Conservation (phyloP, 2,113 vertebrate species). For the Perca fluviatilis region DNA sequence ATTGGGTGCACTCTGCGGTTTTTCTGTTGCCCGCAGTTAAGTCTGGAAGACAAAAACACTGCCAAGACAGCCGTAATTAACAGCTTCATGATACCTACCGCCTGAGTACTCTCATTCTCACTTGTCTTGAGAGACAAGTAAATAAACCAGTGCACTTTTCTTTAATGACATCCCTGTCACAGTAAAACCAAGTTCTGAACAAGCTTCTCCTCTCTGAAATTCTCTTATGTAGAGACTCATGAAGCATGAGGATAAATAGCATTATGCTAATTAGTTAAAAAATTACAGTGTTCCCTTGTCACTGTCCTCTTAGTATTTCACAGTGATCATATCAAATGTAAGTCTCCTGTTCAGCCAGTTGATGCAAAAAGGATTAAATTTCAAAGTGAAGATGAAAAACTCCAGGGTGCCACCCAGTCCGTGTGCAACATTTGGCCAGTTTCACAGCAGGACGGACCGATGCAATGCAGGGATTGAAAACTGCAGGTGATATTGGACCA, state of each 20-base stretch:
- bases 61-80: constrained; percentile 44
- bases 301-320: not conserved
- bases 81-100: constrained; percentile 23
- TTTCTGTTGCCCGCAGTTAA: constrained; percentile 6
- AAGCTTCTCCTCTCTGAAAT: not conserved
- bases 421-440: constrained; percentile 41
- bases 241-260: constrained; percentile 16
- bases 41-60: constrained; percentile 15
- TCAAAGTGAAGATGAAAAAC: constrained; percentile 76
- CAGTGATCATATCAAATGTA: constrained; percentile 12
- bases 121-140: constrained; percentile 22
- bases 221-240: not conserved
- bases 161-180: constrained; percentile 7
- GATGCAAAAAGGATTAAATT: constrained; percentile 46
- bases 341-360: constrained; percentile 12
- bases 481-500: not conserved
- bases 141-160: constrained; percentile 38
- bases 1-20: constrained; percentile 9
- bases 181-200: constrained; percentile 29
- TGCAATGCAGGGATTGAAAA: constrained; percentile 8
- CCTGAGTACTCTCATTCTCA: constrained; percentile 12
- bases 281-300: not conserved
- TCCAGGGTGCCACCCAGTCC: constrained; percentile 45
- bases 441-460: constrained; percentile 59
- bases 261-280: constrained; percentile 26